Evolutionary conservation across 2,888 invertebrate species (phyloP), one percentile per base, ranked within the genome.

Genomic region (Ophonus ardosiacus): DNA sequence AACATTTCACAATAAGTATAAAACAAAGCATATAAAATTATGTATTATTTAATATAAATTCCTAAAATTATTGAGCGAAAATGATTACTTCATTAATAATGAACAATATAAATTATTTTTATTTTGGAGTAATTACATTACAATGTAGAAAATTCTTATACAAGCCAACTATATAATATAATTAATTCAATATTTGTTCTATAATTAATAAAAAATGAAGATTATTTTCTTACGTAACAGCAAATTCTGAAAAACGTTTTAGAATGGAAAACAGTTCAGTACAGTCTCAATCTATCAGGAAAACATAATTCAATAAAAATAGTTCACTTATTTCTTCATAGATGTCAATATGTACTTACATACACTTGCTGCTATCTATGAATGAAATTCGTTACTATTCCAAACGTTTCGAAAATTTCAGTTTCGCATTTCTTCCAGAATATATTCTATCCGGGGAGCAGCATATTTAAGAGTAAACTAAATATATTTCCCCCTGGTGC

Each of bases 261-360:
- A 17, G 59, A 59, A 59, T 59, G 59, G 59, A 59, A 59, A 59
- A 59, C 59, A 59, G 59, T 59, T 59, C 59, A 59, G 59, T 59
- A 59, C 13, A 13, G 13, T 13, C 43, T 51, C 43, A 59, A 59
- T 15, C 7, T 59, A 59, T 59, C n/a, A 59, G 59, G 59, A 59
- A 59, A 13, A 17, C 59, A 59, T 59, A 59, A 59, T 51, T 8
- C 8, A 51, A 51, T 51, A 51, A 51, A 4, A 13, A 13, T 51
- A 51, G 43, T 51, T 51, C 43, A 13, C 7, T 10, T 13, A 51
- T 51, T 51, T 13, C 13, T 4, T 51, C 43, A 0, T 10, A 51
- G 43, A 51, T 51, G 13, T 8, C 43, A 3, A 1, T 13, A 13
- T 13, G 1, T 13, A 51, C 43, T 2, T 2, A 0, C 0, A 1